Conservation (phyloP, 2,113 vertebrate species). For the Proteles cristata region DNA sequence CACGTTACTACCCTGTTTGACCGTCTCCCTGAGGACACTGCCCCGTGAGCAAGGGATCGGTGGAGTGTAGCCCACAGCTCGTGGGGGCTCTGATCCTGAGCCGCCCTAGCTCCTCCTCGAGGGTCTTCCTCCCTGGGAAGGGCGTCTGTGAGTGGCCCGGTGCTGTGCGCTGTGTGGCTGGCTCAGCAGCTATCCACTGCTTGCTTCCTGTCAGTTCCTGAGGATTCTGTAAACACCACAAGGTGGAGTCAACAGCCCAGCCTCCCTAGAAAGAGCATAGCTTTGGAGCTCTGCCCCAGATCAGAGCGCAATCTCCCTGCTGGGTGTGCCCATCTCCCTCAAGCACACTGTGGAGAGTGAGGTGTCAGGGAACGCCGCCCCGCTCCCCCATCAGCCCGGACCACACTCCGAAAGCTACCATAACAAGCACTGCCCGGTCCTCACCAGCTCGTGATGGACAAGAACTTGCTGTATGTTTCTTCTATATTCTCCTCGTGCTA, state of each 20-base stretch:
- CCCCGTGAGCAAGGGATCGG: no score
- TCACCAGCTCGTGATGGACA: not conserved
- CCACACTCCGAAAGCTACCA: accelerated
- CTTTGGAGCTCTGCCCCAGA: not conserved
- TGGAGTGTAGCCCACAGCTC: not conserved
- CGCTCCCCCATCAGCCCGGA: accelerated
- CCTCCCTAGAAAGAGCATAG: not conserved
- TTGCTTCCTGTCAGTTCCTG: not conserved
- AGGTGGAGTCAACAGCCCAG: conserved; percentile 35
- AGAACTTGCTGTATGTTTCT: not conserved
- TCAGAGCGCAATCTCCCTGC: not conserved
- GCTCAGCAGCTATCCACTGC: no score
- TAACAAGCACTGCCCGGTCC: not conserved
- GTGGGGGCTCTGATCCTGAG: not conserved
- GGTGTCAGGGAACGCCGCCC: not conserved
- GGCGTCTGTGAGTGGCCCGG: no score
- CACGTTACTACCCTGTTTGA: accelerated
- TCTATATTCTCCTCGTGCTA: accelerated
- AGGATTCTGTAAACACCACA: conserved; percentile 29
- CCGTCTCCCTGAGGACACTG: not conserved
- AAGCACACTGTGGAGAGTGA: not conserved
- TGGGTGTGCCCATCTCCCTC: accelerated
- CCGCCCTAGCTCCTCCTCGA: not conserved
- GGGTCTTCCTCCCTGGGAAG: not conserved
- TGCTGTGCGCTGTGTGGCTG: accelerated